Evolutionary conservation across 1,140 invertebrate genomes (phyloP).

Genomic region (Drosophila teissieri): DNA sequence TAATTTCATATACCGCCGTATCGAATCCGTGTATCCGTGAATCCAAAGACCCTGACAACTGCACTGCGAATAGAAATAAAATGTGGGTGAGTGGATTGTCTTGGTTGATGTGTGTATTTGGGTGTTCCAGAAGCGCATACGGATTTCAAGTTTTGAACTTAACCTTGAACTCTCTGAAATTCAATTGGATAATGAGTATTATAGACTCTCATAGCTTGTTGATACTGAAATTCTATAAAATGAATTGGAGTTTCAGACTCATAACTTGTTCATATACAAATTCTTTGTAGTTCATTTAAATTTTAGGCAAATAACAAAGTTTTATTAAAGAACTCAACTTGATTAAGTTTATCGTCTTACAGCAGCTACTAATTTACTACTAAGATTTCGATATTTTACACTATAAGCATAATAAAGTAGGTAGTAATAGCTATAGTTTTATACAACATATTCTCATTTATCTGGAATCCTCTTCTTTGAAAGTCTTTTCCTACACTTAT

Average conservation of each 20-base stretch:
- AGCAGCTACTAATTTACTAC: too few relatives aligned
- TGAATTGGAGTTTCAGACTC: too few relatives aligned
- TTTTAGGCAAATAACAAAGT: too few relatives aligned
- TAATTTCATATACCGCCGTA: conserved; percentile 22
- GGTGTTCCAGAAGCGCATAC: conserved; percentile 15
- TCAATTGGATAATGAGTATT: neutral
- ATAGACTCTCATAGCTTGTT: neutral
- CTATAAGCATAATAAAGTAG: too few relatives aligned
- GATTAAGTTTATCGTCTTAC: too few relatives aligned
- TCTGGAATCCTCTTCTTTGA: neutral
- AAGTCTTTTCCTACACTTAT: neutral
- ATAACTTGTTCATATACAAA: too few relatives aligned
- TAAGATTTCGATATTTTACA: too few relatives aligned
- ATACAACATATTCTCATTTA: neutral
- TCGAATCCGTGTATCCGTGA: conserved; percentile 35
- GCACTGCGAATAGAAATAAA: conserved; percentile 43
- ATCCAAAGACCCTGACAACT: conserved; percentile 28
- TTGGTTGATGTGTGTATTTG: conserved; percentile 10
- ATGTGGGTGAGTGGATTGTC: conserved; percentile 13
- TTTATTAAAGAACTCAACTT: too few relatives aligned
- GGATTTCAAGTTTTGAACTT: neutral
- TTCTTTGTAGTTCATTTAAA: too few relatives aligned
- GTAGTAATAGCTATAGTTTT: too few relatives aligned
- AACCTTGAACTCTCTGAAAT: conserved; percentile 5
- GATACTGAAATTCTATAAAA: too few relatives aligned